A percentile compares a stretch with the other conserved stretches of the same genome.
phyloP scores from a whole-genome alignment of 2,888 invertebrate genomes.

The Apodemia zela region DNA sequence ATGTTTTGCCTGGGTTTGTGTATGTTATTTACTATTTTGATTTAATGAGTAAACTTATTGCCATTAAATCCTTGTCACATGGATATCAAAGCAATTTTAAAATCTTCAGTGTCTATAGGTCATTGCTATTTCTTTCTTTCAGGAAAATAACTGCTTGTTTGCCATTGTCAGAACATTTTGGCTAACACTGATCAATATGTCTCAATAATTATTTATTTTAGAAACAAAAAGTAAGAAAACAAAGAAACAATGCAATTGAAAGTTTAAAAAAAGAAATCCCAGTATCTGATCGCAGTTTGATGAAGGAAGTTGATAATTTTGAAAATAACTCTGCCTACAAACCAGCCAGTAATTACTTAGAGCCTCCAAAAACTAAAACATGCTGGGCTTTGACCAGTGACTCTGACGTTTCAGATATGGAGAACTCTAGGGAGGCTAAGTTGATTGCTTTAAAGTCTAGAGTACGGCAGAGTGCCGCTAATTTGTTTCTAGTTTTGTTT shows the following conservation, averaged over 20 bases:
- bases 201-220: slow-evolving; percentile 35
- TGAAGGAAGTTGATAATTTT: slow-evolving; percentile 65
- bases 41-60: too few relatives aligned
- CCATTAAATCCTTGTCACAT: too few relatives aligned
- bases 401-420: slow-evolving; percentile 84
- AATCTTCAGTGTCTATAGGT: too few relatives aligned
- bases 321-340: slow-evolving; percentile 61
- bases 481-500: slow-evolving; percentile 78
- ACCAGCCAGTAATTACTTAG: slow-evolving; percentile 60
- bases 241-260: slow-evolving; percentile 68
- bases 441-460: slow-evolving; percentile 76
- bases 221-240: slow-evolving; percentile 74
- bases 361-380: slow-evolving; percentile 49
- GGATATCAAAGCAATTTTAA: too few relatives aligned
- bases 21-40: too few relatives aligned
- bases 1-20: too few relatives aligned
- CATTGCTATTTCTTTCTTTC: too few relatives aligned
- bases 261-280: slow-evolving; percentile 71
- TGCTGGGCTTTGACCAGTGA: slow-evolving; percentile 80
- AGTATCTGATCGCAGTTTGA: slow-evolving; percentile 61
- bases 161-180: too few relatives aligned
- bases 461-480: slow-evolving; percentile 84
- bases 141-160: too few relatives aligned
- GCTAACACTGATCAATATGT: too few relatives aligned
- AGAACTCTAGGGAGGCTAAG: slow-evolving; percentile 74